Evolutionary conservation across 1,140 invertebrate species (phyloP).

Genomic region (Ctenoplectra terminalis): DNA sequence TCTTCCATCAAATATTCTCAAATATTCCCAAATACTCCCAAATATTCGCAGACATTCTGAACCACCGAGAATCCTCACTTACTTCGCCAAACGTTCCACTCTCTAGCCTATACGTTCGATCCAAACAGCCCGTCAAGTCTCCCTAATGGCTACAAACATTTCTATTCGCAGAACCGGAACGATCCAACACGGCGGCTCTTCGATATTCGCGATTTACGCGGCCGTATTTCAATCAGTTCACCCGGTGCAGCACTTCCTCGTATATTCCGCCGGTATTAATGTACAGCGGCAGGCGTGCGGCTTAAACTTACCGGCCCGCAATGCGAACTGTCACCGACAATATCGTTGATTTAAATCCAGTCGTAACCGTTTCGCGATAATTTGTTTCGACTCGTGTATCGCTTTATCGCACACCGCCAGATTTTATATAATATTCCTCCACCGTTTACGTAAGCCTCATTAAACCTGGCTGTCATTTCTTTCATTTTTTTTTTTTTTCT

Average conservation of each 20-base stretch:
- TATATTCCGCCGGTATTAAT: neutral
- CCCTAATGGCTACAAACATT: neutral
- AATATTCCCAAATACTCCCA: too few relatives aligned
- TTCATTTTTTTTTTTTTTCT: too few relatives aligned
- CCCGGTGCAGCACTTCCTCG: neutral
- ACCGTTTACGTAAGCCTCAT: constrained; percentile 1
- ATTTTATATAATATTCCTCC: constrained; percentile 10
- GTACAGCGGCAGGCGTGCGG: neutral
- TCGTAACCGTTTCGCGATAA: neutral
- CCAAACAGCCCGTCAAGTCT: neutral
- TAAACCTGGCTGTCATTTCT: neutral
- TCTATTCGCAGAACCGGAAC: constrained; percentile 1
- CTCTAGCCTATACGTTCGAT: neutral
- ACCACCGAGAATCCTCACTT: too few relatives aligned
- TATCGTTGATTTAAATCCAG: constrained; percentile 2
- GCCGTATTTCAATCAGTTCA: constrained; percentile 30
- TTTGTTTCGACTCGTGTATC: constrained; percentile 24
- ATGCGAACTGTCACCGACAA: constrained; percentile 8
- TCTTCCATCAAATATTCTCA: too few relatives aligned
- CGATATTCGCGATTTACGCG: constrained; percentile 25
- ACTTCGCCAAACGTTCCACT: too few relatives aligned
- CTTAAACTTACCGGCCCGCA: neutral
- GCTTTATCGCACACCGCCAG: neutral
- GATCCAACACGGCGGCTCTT: neutral
- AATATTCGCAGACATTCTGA: too few relatives aligned